Percentiles rank a stretch among this genome's conserved stretches.
These are phyloP conservation scores for Oligia fasciuncula DNA, from an alignment of 2,888 invertebrate genomes.

Conservation along the genomic window DNA sequence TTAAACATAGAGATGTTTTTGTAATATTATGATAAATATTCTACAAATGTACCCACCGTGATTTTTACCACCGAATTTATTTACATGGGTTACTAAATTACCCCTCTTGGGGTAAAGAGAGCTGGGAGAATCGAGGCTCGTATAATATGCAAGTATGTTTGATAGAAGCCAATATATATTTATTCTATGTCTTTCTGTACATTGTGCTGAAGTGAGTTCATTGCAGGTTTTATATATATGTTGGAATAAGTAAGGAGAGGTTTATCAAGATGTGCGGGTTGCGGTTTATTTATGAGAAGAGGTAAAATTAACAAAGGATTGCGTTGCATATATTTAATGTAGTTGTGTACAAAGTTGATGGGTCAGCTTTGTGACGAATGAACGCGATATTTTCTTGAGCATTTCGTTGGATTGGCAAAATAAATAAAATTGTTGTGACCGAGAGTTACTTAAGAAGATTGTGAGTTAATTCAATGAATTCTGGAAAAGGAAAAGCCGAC, in stretches of 20 bases:
- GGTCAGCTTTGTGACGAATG: not conserved
- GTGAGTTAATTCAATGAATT: not conserved
- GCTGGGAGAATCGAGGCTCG: conserved; percentile 52
- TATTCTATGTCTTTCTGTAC: conserved; percentile 53
- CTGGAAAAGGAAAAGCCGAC: too few species aligned
- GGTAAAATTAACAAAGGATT: conserved; percentile 45
- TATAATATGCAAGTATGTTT: conserved; percentile 64
- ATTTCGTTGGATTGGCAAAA: not conserved
- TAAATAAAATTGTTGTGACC: too few species aligned
- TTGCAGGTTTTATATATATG: conserved; percentile 53
- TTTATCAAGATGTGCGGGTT: conserved; percentile 20
- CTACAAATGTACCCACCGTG: conserved; percentile 68
- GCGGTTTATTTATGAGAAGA: conserved; percentile 34
- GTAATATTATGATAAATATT: conserved; percentile 64
- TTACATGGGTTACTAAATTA: conserved; percentile 79
- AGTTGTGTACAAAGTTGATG: not conserved
- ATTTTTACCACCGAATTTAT: conserved; percentile 77
- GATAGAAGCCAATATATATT: conserved; percentile 65
- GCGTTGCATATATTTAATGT: conserved; percentile 41
- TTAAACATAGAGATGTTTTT: conserved; percentile 12
- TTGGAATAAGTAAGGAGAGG: conserved; percentile 17
- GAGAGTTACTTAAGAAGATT: not conserved
- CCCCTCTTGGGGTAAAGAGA: conserved; percentile 70
- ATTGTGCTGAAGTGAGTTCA: conserved; percentile 34
- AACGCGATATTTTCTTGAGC: not conserved